Conservation (phyloP, 2,888 invertebrate species). For the Shargacucullia verbasci region DNA sequence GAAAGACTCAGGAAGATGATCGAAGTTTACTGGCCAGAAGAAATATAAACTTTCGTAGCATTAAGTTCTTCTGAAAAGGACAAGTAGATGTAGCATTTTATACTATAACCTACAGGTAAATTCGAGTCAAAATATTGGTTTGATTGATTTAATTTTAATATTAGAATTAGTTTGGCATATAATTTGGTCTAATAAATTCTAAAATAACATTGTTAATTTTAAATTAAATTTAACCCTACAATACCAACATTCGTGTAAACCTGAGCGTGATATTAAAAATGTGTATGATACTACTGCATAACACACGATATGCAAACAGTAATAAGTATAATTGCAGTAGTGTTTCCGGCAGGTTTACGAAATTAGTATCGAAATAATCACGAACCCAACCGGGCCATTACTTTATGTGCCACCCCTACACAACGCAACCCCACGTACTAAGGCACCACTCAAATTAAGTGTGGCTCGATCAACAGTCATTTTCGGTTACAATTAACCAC, state of each 20-base stretch:
- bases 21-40: slow-evolving; percentile 76
- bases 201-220: too few relatives aligned
- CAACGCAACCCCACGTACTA: slow-evolving; percentile 75
- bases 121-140: slow-evolving; percentile 1
- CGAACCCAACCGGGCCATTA: slow-evolving; percentile 81
- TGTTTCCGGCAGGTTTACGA: slow-evolving; percentile 73
- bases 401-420: slow-evolving; percentile 69
- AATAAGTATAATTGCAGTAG: slow-evolving; percentile 69
- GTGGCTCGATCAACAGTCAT: slow-evolving; percentile 89
- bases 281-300: slow-evolving; percentile 28
- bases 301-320: slow-evolving; percentile 59
- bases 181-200: neutral
- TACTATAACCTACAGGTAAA: slow-evolving; percentile 20
- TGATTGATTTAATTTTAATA: neutral
- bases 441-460: slow-evolving; percentile 89
- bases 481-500: slow-evolving; percentile 89
- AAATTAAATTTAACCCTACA: slow-evolving; percentile 7
- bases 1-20: slow-evolving; percentile 74
- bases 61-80: slow-evolving; percentile 10
- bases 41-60: slow-evolving; percentile 44
- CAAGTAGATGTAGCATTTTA: slow-evolving; percentile 23
- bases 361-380: slow-evolving; percentile 83
- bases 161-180: neutral
- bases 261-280: slow-evolving; percentile 22
- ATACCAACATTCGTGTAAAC: neutral